Conservation (phyloP, 2,888 invertebrate species). For the Clostera curtula region DNA sequence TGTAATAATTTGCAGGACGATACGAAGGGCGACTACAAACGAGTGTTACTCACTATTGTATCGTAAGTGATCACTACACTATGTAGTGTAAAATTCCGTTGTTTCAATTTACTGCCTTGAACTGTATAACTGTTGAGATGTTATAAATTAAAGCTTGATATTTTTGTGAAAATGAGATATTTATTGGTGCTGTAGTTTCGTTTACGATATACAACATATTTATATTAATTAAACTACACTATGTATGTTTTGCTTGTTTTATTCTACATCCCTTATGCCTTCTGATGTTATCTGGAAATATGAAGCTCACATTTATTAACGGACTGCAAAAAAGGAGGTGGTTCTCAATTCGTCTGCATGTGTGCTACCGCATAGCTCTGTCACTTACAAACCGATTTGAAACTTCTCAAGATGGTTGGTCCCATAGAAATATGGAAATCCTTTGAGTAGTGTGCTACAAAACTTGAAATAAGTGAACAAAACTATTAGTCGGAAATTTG, state of each 20-base stretch:
- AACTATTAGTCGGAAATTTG: too few species aligned
- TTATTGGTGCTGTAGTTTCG: constrained; percentile 74
- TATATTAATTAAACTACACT: constrained; percentile 59
- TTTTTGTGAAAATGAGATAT: constrained; percentile 71
- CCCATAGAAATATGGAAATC: too few species aligned
- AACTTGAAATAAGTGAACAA: too few species aligned
- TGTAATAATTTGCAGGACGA: constrained; percentile 78
- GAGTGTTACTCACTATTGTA: constrained; percentile 76
- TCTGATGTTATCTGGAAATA: constrained; percentile 62
- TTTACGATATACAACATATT: constrained; percentile 58
- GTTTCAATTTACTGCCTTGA: constrained; percentile 58
- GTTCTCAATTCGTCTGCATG: too few species aligned
- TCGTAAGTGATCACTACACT: constrained; percentile 47
- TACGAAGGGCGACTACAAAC: constrained; percentile 81
- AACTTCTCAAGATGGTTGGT: too few species aligned
- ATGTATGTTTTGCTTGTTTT: constrained; percentile 55
- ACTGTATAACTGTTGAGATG: constrained; percentile 59
- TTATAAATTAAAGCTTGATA: constrained; percentile 62
- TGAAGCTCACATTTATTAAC: constrained; percentile 9
- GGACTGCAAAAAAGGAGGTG: too few species aligned
- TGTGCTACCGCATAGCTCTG: too few species aligned
- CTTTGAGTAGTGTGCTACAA: too few species aligned
- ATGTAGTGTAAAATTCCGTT: constrained; percentile 27
- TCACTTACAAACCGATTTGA: too few species aligned
- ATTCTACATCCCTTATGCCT: constrained; percentile 62